Evolutionary conservation across 2,888 invertebrate species (phyloP), one percentile per base, ranked within the genome.

Genomic region (Branchinecta sandiegonensis): DNA sequence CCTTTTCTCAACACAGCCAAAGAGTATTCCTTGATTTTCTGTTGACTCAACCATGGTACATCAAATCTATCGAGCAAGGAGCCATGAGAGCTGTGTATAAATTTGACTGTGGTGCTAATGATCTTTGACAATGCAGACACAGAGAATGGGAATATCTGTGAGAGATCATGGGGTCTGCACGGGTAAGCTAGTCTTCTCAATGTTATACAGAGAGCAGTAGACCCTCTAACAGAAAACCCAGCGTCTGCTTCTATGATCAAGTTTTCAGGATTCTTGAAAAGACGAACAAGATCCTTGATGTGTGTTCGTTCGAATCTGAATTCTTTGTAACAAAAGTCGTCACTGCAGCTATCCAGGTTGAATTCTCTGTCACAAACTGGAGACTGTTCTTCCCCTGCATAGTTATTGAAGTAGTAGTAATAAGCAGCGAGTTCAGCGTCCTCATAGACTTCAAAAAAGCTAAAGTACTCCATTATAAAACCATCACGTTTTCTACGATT

Each of bases 141-240:
- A 13, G 50, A 12, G n/a, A 50, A 50, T 13, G 13, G 13, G n/a
- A 50, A 50, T 13, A n/a, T 50, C n/a, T 50, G 50, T n/a, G 50
- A 50, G 12, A 50, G n/a, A 50, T 50, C 50, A 50, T 13, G n/a
- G n/a, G n/a, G n/a, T 50, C 50, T 50, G n/a, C 50, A 50, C n/a
- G 50, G 50, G n/a, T 50, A 50, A n/a, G 50, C 50, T 13, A 50
- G 50, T n/a, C 50, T 50, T 50, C 50, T 50, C n/a, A 50, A 50
- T 13, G 50, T 50, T 12, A 50, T 50, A n/a, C 50, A 50, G n/a
- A 50, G n/a, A 13, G 13, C 50, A 50, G 50, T 50, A n/a, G 1
- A 50, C 12, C 50, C 50, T 13, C n/a, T n/a, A 50, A 50, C 50
- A 13, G 50, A 50, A 50, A 50, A 50, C 13, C 50, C 50, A 13